Base-by-base conservation (phyloP, 2,113 vertebrate species). In the Atlantisia rogersi region DNA sequence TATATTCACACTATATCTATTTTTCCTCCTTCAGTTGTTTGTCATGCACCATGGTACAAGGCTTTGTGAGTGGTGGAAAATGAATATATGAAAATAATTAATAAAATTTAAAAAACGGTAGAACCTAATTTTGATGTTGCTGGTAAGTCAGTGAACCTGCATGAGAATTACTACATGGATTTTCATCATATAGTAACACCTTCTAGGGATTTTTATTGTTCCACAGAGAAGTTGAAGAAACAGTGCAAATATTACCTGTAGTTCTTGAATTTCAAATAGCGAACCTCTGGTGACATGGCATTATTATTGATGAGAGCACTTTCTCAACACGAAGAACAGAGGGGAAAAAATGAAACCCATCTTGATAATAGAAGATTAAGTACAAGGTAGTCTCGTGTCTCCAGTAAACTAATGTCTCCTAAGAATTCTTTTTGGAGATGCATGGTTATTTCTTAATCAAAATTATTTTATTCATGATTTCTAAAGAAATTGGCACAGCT, bases 291-390 rank as follows among this genome's bases (percentile, higher is more conserved):
- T 91, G 80, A 86, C 69, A 55, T 3, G 32, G 74, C 94, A 77
- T 84, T 81, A 78, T 77, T 95, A 94, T 48, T 93, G 74, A 80
- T 84, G 65, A 88, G 92, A 92, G 50, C 71, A 76, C 46, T 75
- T 96, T 77, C 64, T 94, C 37, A 63, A 62, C 52, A 67, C 44
- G 76, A 69, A 83, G 52, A 70, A 53, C 12, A 10, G 62, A 86
- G n/a, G 58, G 63, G 62, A 87, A 17, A 71, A 92, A 79, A 90
- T 15, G 4, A 92, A 73, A 53, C 32, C 19, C 25, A 29, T 65
- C 48, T 79, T 94, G 39, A 79, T 55, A 42, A 42, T 1, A 84
- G 50, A 85, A 56, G 58, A 90, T 19, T 71, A 92, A 64, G 20
- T 74, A 32, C 17, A 40, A 70, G 20, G 6, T 28, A 71, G 18